A percentile compares a stretch with the other conserved stretches of the same genome.
Conservation (phyloP, 35 echinoderm and acorn worm species). For the Lytechinus variegatus region DNA sequence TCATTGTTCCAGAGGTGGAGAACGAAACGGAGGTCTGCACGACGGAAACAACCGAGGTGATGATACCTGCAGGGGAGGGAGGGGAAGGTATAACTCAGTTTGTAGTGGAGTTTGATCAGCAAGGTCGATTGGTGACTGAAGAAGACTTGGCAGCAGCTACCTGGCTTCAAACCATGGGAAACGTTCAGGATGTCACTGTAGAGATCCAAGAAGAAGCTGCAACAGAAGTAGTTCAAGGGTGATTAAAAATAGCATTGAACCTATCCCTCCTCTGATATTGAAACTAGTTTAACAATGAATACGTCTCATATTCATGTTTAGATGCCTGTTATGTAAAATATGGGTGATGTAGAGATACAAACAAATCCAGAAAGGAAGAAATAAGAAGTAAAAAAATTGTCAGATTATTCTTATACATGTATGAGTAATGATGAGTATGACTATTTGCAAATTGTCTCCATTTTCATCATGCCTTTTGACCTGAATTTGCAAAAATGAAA, state of each 20-base stretch:
- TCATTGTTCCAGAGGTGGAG: conserved; percentile 40
- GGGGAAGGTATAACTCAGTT: neutral
- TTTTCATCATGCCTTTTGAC: too few species aligned
- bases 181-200: conserved; percentile 23
- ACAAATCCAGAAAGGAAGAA: too few species aligned
- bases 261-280: too few species aligned
- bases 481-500: too few species aligned
- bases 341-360: too few species aligned
- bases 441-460: too few species aligned
- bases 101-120: neutral
- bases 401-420: too few species aligned
- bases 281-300: too few species aligned
- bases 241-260: neutral
- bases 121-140: conserved; percentile 29
- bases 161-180: conserved; percentile 31
- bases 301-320: too few species aligned
- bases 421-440: too few species aligned
- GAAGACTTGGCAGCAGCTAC: conserved; percentile 42
- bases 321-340: too few species aligned
- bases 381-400: too few species aligned
- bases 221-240: neutral
- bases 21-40: conserved; percentile 29
- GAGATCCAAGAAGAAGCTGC: conserved; percentile 36
- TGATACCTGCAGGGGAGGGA: neutral
- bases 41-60: neutral